These are phyloP conservation scores for Pocillopora meandrina DNA, from an alignment of 92 coral and sea anemone genomes.

Conservation along the genomic window DNA sequence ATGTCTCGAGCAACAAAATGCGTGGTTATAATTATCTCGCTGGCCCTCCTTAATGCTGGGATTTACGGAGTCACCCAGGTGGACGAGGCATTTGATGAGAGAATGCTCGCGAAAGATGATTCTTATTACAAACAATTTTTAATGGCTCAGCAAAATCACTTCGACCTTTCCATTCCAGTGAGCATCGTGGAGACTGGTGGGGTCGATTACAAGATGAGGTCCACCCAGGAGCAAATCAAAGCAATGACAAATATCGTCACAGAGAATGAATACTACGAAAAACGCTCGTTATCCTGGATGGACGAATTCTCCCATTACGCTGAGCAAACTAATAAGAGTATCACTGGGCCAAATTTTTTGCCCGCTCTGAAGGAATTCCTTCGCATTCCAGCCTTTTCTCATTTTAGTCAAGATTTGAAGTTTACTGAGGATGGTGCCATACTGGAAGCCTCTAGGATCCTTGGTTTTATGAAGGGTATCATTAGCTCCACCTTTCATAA, in stretches of 20 bases:
- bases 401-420: conserved; percentile 61
- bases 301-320: conserved; percentile 29
- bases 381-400: conserved; percentile 32
- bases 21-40: too few species aligned
- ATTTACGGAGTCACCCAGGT: too few species aligned
- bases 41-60: too few species aligned
- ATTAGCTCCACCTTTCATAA: conserved; percentile 56
- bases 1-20: too few species aligned
- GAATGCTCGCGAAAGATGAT: neutral
- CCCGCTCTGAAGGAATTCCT: conserved; percentile 49
- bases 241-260: conserved; percentile 34
- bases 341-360: conserved; percentile 31
- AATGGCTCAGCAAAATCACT: conserved; percentile 38
- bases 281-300: neutral
- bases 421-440: conserved; percentile 53
- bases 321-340: neutral
- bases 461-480: conserved; percentile 66
- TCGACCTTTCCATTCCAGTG: conserved; percentile 38
- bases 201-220: conserved; percentile 44
- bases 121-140: conserved; percentile 50
- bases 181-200: conserved; percentile 50
- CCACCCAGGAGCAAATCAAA: conserved; percentile 34
- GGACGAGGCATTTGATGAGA: too few species aligned
- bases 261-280: conserved; percentile 19
- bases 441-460: conserved; percentile 74